Percentiles rank a stretch among this genome's conserved stretches.
These are phyloP conservation scores for Perca schrenkii DNA, from an alignment of 2,113 vertebrate genomes.

Conservation along the genomic window DNA sequence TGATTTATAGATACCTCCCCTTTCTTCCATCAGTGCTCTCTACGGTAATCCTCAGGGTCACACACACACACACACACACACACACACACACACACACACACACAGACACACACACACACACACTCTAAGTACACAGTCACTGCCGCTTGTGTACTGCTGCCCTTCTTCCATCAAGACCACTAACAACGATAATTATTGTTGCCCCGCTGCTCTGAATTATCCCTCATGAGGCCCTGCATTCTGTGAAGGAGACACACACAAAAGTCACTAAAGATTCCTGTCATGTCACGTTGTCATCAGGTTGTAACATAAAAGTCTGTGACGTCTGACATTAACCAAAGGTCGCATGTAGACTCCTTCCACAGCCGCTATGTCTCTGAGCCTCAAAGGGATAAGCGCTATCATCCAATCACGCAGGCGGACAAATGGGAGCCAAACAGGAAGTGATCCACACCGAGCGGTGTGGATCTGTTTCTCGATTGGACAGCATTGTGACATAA, in stretches of 20 bases:
- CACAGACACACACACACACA: constrained; percentile 23
- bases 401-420: constrained; percentile 51
- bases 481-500: constrained; percentile 60
- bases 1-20: background rate
- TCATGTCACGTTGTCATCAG: constrained; percentile 80
- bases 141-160: constrained; percentile 10
- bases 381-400: constrained; percentile 42
- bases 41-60: background rate
- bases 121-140: background rate
- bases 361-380: constrained; percentile 53
- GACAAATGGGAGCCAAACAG: constrained; percentile 32
- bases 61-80: constrained; percentile 26
- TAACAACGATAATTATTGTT: constrained; percentile 66
- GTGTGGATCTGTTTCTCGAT: constrained; percentile 31
- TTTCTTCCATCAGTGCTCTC: constrained; percentile 17
- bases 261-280: constrained; percentile 74
- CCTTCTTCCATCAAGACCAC: constrained; percentile 35
- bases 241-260: constrained; percentile 57
- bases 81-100: constrained; percentile 6
- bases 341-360: constrained; percentile 83
- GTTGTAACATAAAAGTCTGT: constrained; percentile 81
- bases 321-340: constrained; percentile 87
- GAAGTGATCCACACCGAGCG: constrained; percentile 68
- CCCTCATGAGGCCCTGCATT: constrained; percentile 65
- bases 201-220: constrained; percentile 53